A percentile compares a stretch with the other conserved stretches of the same genome.
These are phyloP conservation scores for Apis laboriosa DNA, from an alignment of 1,140 invertebrate genomes.

Conservation along the genomic window DNA sequence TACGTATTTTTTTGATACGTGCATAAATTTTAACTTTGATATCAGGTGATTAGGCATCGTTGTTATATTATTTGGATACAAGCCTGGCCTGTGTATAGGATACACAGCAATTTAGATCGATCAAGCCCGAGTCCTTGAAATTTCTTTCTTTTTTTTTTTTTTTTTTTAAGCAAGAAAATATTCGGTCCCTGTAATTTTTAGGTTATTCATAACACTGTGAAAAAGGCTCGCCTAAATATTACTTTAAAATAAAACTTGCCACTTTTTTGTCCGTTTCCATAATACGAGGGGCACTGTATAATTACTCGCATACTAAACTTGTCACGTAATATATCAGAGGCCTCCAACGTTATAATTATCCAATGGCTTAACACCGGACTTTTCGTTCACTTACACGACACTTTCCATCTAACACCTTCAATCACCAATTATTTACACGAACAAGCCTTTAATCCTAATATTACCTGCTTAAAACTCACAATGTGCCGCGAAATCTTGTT, in stretches of 20 bases:
- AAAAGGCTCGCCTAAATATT: too few species aligned
- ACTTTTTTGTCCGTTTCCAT: constrained; percentile 10
- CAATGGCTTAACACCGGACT: constrained; percentile 19
- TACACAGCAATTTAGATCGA: too few species aligned
- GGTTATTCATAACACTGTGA: background rate
- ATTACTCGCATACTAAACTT: constrained; percentile 28
- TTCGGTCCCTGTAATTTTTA: background rate
- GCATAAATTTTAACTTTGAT: too few species aligned
- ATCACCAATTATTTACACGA: constrained; percentile 15
- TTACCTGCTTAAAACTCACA: background rate
- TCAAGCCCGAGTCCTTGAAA: background rate
- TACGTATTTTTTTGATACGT: too few species aligned
- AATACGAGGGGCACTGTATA: background rate
- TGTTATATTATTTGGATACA: too few species aligned
- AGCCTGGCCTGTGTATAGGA: too few species aligned
- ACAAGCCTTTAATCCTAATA: background rate
- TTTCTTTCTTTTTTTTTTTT: background rate
- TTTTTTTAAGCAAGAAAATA: background rate
- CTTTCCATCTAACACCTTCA: background rate
- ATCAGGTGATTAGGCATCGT: too few species aligned
- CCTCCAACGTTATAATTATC: constrained; percentile 17
- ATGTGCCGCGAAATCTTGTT: too few species aligned
- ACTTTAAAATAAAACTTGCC: background rate
- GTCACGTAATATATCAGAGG: constrained; percentile 25
- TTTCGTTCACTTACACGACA: constrained; percentile 27